Evolutionary conservation across 2,113 vertebrate species (phyloP), one percentile per base, ranked within the genome.

Genomic region (Balaeniceps rex): DNA sequence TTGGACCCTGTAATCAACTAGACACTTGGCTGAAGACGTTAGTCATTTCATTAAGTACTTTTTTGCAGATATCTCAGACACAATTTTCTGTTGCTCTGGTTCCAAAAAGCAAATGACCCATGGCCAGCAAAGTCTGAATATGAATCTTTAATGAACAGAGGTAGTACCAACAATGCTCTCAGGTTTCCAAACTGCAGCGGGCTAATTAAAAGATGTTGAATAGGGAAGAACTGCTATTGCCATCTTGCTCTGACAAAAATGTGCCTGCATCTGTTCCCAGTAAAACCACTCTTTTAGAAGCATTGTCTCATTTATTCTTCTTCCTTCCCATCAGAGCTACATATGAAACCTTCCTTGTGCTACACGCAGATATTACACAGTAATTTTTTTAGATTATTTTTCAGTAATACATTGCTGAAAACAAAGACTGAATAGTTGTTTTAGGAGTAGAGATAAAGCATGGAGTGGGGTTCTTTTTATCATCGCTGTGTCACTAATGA

Each of bases 91-190:
- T 97, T 94, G 81, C 80, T 87, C n/a, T 91, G 57, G 36, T 97
- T 96, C 88, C 88, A 97, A 95, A 96, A 87, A 96, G 25, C 89
- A 93, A 98, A 96, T 96, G 91, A 96, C 84, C 93, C 75, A 81
- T 97, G 60, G 91, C 93, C 49, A 77, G 66, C 60, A 23, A 90
- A 96, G 84, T 76, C 87, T 93, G 95, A 96, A 88, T 96, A 94
- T 95, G 83, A 95, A 97, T 97, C 93, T 81, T 94, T 97, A 95
- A 96, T 95, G 96, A 97, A 95, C 85, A 96, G 97, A 96, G 61
- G 57, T 93, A 91, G 69, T 52, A 97, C 52, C 70, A 93, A 88
- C 84, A 94, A 47, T 34, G 65, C 72, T 93, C 55, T 93, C 72
- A 88, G 91, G 70, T 91, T 96, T 94, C 77, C 86, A 79, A 81